These are phyloP conservation scores for Aphelenchoides besseyi DNA, from an alignment of 1,140 invertebrate genomes.

Conservation along the genomic window DNA sequence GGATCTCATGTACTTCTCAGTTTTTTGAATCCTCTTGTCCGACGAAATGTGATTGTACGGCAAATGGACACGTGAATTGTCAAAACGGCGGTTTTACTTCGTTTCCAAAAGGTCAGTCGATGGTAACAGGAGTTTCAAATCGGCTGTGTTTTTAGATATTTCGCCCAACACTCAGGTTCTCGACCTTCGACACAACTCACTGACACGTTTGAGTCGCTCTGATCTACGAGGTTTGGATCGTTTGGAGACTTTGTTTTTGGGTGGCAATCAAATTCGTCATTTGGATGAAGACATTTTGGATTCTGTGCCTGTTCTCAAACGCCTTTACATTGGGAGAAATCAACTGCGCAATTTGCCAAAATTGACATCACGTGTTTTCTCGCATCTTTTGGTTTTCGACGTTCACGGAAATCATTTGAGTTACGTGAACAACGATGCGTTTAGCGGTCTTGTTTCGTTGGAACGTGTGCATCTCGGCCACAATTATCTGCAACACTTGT, in stretches of 20 bases:
- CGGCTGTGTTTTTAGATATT: slow-evolving; percentile 10
- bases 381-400: slow-evolving; percentile 31
- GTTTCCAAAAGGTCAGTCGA: slow-evolving; percentile 3
- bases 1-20: not conserved
- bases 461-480: slow-evolving; percentile 32
- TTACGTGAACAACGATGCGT: slow-evolving; percentile 30
- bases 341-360: slow-evolving; percentile 37
- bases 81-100: not conserved
- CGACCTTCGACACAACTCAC: slow-evolving; percentile 30
- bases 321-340: slow-evolving; percentile 41
- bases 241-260: slow-evolving; percentile 40
- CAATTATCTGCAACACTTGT: slow-evolving; percentile 44
- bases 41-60: not conserved
- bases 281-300: slow-evolving; percentile 44
- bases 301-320: slow-evolving; percentile 35
- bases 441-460: slow-evolving; percentile 33
- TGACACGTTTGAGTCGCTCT: slow-evolving; percentile 2
- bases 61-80: not conserved
- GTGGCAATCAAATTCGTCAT: slow-evolving; percentile 37
- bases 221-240: slow-evolving; percentile 20
- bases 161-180: slow-evolving; percentile 16
- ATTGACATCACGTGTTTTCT: slow-evolving; percentile 19
- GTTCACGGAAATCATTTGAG: slow-evolving; percentile 40
- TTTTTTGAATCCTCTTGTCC: not conserved
- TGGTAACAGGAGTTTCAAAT: not conserved